A percentile compares a stretch with the other conserved stretches of the same genome.
These are phyloP conservation scores for Zenarchopterus dispar DNA, from an alignment of 2,797 vertebrate species.

Conservation along the genomic window DNA sequence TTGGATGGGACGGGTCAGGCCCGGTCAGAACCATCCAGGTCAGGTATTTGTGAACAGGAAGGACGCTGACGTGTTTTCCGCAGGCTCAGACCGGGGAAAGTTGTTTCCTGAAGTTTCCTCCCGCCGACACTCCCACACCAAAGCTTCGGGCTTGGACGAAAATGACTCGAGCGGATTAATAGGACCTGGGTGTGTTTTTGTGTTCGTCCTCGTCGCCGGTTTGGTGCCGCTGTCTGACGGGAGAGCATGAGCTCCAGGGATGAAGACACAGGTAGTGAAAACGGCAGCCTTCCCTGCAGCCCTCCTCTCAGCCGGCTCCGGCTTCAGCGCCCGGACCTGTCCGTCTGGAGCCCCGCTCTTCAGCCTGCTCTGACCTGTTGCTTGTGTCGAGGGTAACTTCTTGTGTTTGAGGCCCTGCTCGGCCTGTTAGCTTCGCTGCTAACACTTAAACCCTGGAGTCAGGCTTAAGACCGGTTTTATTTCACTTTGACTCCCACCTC, in stretches of 20 bases:
- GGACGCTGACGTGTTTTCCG: conserved; percentile 81
- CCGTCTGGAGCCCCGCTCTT: too few species aligned
- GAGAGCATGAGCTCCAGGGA: conserved; percentile 46
- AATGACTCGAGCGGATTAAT: conserved; percentile 9
- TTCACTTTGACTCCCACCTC: too few species aligned
- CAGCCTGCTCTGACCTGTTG: conserved; percentile 5
- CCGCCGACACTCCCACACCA: conserved; percentile 21
- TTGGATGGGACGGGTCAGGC: too few species aligned
- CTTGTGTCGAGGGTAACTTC: conserved; percentile 1
- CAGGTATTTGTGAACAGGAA: conserved; percentile 64
- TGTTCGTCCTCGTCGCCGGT: neutral
- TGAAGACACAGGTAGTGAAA: conserved; percentile 62
- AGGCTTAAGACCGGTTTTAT: too few species aligned
- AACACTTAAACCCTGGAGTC: conserved; percentile 33
- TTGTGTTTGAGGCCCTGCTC: neutral
- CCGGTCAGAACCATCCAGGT: neutral
- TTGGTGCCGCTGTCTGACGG: conserved; percentile 14
- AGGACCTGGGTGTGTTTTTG: neutral
- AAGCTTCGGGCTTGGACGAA: conserved; percentile 4
- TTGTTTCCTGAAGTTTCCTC: conserved; percentile 83
- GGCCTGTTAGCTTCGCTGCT: conserved; percentile 57
- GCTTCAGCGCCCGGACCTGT: too few species aligned
- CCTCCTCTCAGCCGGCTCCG: neutral
- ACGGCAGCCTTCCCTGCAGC: conserved; percentile 25
- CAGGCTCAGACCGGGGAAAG: conserved; percentile 83